phyloP scores from a whole-genome alignment of 1,140 invertebrate species.

The Drosophila azteca region DNA sequence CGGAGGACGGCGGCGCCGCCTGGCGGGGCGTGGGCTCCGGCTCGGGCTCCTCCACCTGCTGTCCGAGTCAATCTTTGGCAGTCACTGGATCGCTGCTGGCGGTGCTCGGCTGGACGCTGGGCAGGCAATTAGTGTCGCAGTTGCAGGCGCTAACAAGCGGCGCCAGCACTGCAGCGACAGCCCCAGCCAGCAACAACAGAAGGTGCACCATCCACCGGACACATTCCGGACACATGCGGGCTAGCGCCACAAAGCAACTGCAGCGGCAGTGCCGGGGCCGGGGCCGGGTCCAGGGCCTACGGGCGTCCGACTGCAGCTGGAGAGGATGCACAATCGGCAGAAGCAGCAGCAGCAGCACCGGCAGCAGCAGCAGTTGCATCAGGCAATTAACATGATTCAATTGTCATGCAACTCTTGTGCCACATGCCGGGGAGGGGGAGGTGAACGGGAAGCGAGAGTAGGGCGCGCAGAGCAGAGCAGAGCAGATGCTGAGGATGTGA shows the following conservation, averaged over 20 bases:
- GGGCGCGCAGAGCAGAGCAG: constrained; percentile 6
- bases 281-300: constrained; percentile 46
- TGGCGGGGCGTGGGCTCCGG: constrained; percentile 61
- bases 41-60: constrained; percentile 32
- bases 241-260: constrained; percentile 27
- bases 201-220: constrained; percentile 16
- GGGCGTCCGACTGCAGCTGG: constrained; percentile 48
- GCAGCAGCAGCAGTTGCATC: constrained; percentile 59
- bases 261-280: no score
- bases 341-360: constrained; percentile 26
- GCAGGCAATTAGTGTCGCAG: constrained; percentile 73
- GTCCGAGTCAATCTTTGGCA: constrained; percentile 42
- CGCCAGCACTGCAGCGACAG: constrained; percentile 10
- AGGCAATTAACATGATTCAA: constrained; percentile 82
- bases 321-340: constrained; percentile 19
- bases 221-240: constrained; percentile 43
- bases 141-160: constrained; percentile 47
- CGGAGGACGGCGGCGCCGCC: constrained; percentile 69
- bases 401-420: constrained; percentile 76
- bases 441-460: constrained; percentile 11
- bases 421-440: constrained; percentile 71
- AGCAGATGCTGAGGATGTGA: constrained; percentile 23
- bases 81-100: constrained; percentile 56
- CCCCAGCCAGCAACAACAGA: constrained; percentile 14
- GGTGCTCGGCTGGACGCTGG: constrained; percentile 64